Conservation (phyloP, 2,113 vertebrate genomes). For the Dicentrarchus labrax region DNA sequence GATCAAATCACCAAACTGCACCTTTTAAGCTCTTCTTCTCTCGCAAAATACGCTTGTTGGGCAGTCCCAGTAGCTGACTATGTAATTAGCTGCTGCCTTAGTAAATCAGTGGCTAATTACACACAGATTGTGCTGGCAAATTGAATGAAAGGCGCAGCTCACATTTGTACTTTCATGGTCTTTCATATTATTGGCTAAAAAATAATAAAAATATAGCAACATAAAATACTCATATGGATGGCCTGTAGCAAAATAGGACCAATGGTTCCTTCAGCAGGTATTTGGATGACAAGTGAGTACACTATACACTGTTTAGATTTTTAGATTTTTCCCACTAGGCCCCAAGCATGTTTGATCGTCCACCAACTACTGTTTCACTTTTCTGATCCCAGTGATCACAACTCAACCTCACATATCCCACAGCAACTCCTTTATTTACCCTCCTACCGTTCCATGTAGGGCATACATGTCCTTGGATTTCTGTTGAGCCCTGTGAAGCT, state of each 20-base stretch:
- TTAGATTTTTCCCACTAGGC: background rate
- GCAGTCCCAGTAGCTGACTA: conserved; percentile 26
- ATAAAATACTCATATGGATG: background rate
- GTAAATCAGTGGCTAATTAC: conserved; percentile 55
- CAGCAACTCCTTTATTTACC: conserved; percentile 23
- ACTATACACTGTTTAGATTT: background rate
- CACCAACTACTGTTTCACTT: background rate
- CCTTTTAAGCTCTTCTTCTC: conserved; percentile 18
- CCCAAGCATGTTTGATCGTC: background rate
- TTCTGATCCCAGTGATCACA: conserved; percentile 4
- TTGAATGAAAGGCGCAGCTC: conserved; percentile 37
- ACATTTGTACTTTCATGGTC: conserved; percentile 22
- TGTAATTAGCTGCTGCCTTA: conserved; percentile 53
- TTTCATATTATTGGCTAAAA: background rate
- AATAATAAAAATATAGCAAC: background rate
- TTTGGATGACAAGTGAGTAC: background rate
- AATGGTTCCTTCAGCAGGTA: background rate
- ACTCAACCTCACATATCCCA: background rate
- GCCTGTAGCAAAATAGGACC: background rate
- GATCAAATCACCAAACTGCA: conserved; percentile 5
- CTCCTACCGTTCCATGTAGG: background rate
- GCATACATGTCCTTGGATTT: conserved; percentile 5
- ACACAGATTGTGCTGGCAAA: conserved; percentile 48
- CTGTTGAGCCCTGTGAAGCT: conserved; percentile 7
- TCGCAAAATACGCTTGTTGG: conserved; percentile 5